These are phyloP conservation scores for Nemurella pictetii DNA, from an alignment of 2,888 invertebrate genomes.

Conservation along the genomic window DNA sequence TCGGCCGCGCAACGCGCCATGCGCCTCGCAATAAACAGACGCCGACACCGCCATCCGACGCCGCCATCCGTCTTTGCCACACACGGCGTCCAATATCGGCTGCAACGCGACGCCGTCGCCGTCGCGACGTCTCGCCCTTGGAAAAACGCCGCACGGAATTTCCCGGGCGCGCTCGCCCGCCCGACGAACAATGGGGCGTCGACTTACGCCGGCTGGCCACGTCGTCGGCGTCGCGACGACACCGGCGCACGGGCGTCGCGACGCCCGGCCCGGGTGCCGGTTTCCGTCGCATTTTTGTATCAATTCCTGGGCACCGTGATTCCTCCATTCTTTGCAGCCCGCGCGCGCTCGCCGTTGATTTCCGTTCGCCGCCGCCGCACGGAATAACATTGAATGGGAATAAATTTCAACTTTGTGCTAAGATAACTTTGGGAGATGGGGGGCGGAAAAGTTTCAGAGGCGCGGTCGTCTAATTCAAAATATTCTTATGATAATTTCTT, in stretches of 20 bases:
- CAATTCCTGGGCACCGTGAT: conserved; percentile 36
- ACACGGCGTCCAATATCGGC: background rate
- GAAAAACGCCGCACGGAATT: conserved; percentile 23
- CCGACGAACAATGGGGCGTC: conserved; percentile 23
- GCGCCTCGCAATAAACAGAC: background rate
- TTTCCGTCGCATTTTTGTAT: conserved; percentile 33
- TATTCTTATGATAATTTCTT: background rate
- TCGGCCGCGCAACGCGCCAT: background rate
- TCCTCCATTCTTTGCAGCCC: conserved; percentile 27
- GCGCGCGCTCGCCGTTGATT: conserved; percentile 4
- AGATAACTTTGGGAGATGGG: background rate
- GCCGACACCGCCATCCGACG: background rate
- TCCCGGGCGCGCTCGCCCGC: background rate
- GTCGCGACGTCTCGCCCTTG: background rate
- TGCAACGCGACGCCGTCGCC: background rate
- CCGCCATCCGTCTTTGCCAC: background rate
- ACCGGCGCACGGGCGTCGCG: background rate
- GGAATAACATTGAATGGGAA: conserved; percentile 15
- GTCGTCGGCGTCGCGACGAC: conserved; percentile 15
- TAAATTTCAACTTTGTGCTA: background rate
- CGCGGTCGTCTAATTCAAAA: background rate
- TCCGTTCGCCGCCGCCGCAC: conserved; percentile 6
- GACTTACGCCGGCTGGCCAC: conserved; percentile 22
- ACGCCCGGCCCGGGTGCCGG: conserved; percentile 2
- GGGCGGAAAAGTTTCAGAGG: background rate